These are phyloP conservation scores for Thereva unica DNA, from an alignment of 2,888 invertebrate species.

Conservation along the genomic window DNA sequence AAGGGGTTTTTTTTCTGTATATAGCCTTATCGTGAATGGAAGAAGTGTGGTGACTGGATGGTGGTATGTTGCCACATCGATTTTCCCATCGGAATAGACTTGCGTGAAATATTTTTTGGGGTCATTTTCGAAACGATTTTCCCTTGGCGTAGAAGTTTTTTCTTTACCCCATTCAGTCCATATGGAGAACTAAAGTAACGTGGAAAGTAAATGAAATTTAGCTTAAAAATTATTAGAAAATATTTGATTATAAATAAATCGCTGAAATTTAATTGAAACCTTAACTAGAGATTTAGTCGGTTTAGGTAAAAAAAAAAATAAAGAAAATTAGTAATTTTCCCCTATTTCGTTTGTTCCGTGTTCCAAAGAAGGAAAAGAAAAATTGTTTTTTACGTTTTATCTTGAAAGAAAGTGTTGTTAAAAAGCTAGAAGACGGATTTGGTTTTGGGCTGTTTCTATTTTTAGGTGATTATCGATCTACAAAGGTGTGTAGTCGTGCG, in stretches of 20 bases:
- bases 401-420: not conserved
- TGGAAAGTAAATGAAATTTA: no score
- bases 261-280: no score
- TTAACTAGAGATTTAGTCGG: no score
- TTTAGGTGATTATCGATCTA: constrained; percentile 29
- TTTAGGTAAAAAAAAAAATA: no score
- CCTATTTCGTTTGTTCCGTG: no score
- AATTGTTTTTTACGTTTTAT: constrained; percentile 17
- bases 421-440: not conserved
- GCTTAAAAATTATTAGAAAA: no score
- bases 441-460: constrained; percentile 16
- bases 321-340: no score
- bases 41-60: not conserved
- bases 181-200: not conserved
- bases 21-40: constrained; percentile 32
- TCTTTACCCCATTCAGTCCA: not conserved
- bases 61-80: constrained; percentile 32
- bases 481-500: constrained; percentile 20
- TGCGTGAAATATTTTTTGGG: constrained; percentile 28
- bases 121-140: constrained; percentile 2
- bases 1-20: constrained; percentile 24
- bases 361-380: not conserved
- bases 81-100: constrained; percentile 19
- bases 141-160: constrained; percentile 2
- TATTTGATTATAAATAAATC: no score